Evolutionary conservation across 2,888 invertebrate species (phyloP).

Genomic region (Pterostichus niger): DNA sequence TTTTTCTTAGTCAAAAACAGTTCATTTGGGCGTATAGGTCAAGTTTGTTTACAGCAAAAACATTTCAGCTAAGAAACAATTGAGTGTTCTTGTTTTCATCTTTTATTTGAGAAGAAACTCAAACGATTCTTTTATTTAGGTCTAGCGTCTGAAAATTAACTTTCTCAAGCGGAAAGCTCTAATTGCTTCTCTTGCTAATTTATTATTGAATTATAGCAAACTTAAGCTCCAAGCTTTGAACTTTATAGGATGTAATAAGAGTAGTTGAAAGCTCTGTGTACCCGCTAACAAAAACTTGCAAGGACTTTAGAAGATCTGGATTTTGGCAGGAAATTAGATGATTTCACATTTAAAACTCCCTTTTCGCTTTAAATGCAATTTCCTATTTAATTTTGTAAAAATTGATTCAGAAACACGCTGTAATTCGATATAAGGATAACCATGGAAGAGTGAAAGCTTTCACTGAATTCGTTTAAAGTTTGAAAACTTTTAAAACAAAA

Average conservation of each 20-base stretch:
- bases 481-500: too few species aligned
- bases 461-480: too few species aligned
- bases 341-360: not conserved
- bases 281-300: constrained; percentile 24
- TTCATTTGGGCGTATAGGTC: too few species aligned
- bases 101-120: constrained; percentile 32
- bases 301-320: constrained; percentile 3
- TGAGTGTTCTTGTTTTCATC: not conserved
- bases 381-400: constrained; percentile 7
- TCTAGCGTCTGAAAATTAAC: constrained; percentile 49
- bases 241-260: constrained; percentile 49
- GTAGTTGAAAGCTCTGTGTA: constrained; percentile 39
- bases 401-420: not conserved
- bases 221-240: constrained; percentile 53
- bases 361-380: constrained; percentile 19
- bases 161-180: constrained; percentile 45
- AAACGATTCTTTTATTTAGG: constrained; percentile 48
- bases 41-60: too few species aligned
- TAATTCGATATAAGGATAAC: not conserved
- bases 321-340: constrained; percentile 14
- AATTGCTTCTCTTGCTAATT: constrained; percentile 56
- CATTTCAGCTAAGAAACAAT: constrained; percentile 3
- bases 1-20: too few species aligned
- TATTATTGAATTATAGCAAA: constrained; percentile 63
- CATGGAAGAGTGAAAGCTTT: too few species aligned